These are phyloP conservation scores for Conops quadrifasciatus DNA, from an alignment of 2,888 invertebrate genomes.

Conservation along the genomic window DNA sequence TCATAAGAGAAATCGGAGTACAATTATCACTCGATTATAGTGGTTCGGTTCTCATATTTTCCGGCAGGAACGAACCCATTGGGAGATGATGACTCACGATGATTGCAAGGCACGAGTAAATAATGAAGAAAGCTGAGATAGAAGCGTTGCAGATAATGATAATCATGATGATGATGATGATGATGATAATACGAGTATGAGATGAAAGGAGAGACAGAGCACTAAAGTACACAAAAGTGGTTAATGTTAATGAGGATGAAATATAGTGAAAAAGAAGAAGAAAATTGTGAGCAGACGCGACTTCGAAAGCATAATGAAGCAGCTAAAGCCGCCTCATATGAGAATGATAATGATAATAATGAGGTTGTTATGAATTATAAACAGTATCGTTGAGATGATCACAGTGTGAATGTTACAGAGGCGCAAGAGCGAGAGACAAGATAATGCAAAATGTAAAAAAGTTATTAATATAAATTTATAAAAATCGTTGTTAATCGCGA, in stretches of 20 bases:
- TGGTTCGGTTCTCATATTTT: slow-evolving; percentile 36
- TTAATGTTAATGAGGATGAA: not conserved
- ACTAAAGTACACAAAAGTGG: not conserved
- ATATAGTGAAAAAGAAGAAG: too few species aligned
- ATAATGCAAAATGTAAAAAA: too few species aligned
- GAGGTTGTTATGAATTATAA: not conserved
- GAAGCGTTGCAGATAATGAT: not conserved
- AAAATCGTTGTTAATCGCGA: too few species aligned
- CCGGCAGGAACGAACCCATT: slow-evolving; percentile 29
- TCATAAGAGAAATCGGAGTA: slow-evolving; percentile 63
- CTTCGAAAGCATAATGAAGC: too few species aligned
- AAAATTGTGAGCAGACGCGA: too few species aligned
- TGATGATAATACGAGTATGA: not conserved
- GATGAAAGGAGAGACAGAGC: not conserved
- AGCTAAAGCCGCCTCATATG: not conserved
- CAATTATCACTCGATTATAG: slow-evolving; percentile 60
- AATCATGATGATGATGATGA: not conserved
- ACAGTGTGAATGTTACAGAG: too few species aligned
- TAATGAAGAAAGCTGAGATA: not conserved
- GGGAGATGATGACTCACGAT: slow-evolving; percentile 22
- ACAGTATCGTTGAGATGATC: not conserved
- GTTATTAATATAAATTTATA: too few species aligned
- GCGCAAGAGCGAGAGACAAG: too few species aligned
- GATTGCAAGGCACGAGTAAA: not conserved
- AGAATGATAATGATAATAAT: slow-evolving; percentile 1